These are phyloP conservation scores for Akabosia matsudoensis DNA, from an alignment of 1,140 invertebrate genomes.

Conservation along the genomic window DNA sequence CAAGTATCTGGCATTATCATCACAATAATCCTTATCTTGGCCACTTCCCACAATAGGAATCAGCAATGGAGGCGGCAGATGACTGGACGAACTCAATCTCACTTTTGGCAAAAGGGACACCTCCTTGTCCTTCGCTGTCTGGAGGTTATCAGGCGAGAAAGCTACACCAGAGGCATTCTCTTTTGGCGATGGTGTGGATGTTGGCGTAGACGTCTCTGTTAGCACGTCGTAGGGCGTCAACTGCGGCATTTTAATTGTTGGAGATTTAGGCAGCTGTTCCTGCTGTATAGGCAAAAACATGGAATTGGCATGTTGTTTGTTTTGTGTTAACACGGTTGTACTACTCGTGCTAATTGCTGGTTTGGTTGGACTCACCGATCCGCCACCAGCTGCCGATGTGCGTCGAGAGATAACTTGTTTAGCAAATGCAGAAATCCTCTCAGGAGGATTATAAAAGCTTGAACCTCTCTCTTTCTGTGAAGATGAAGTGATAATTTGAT, in stretches of 20 bases:
- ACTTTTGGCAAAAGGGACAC: not conserved
- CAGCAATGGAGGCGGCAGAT: not conserved
- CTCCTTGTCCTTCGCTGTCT: not conserved
- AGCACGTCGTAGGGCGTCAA: not conserved
- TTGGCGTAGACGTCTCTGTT: not conserved
- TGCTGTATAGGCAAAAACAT: not conserved
- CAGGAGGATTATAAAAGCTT: not conserved
- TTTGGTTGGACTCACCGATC: not conserved
- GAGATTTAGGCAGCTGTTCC: not conserved
- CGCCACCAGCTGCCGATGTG: not conserved
- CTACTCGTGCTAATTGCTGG: not conserved
- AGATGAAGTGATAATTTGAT: not conserved
- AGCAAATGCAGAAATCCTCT: constrained; percentile 14
- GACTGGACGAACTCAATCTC: not conserved
- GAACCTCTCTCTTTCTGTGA: not conserved
- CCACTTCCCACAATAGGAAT: not conserved
- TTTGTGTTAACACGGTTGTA: not conserved
- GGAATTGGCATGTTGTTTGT: not conserved
- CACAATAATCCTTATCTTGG: not conserved
- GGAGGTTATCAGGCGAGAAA: not conserved
- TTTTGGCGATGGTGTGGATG: not conserved
- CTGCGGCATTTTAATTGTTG: not conserved
- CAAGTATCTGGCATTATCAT: not conserved
- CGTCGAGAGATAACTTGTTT: constrained; percentile 2
- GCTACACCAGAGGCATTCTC: not conserved